Base-by-base conservation (phyloP, 2,888 invertebrate species). In the Xanthia togata region DNA sequence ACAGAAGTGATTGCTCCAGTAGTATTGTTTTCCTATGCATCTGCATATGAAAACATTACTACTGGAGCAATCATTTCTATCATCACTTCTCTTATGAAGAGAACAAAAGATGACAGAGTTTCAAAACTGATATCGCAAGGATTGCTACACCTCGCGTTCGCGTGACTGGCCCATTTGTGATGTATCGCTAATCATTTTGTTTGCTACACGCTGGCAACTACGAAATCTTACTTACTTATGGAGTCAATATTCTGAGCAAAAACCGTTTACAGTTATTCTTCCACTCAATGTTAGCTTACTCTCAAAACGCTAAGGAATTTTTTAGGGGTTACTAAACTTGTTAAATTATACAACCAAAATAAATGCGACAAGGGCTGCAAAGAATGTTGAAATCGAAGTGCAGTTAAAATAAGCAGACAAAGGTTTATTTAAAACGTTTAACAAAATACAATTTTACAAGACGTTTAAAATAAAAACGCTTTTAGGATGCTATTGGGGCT, bases 161-260 rank as follows among this genome's bases (percentile, higher is more conserved):
- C 94, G 93, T 94, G 94, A 91, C 91, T 85, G 69, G 81, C 79
- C 87, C 86, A 91, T 95, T 95, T 91, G 93, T 91, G 81, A 84
- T 75, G 80, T 84, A 89, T 87, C 87, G 94, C 92, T 94, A 95
- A 94, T 90, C 90, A 92, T 92, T 93, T 76, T 94, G 93, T 94
- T 94, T 94, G 91, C 90, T 87, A 85, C 89, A 83, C 79, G 79
- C 85, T 82, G 81, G 47, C 70, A 73, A 62, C 47, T 76, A 84
- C 71, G 79, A 86, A 86, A 83, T 80, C 79, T 79, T 77, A 81
- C 79, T 81, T 76, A 80, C 81, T 81, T 77, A 81, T 77, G 63
- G 9, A 65, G 65, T 62, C 17, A 76, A 76, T 65, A 70, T 63
- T 81, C 76, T 77, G 69, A 81, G 79, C 72, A 76, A 82, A 85